Evolutionary conservation across 2,797 vertebrate species (phyloP), one percentile per base, ranked within the genome.

Genomic region (Myiotriccus ornatus): DNA sequence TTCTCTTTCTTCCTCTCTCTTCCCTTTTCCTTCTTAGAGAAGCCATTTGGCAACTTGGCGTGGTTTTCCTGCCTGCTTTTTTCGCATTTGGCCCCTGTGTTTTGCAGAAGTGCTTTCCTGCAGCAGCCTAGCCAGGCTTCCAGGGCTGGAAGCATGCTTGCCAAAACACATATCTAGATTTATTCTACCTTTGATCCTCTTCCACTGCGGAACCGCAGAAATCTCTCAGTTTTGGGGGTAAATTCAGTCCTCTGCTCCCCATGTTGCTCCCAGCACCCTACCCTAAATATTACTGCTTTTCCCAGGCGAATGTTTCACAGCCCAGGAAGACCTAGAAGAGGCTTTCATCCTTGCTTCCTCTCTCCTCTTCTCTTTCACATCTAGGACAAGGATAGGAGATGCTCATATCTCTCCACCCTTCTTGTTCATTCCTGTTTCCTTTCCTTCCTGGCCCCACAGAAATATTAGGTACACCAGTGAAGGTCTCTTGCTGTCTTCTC

Each of bases 291-390:
- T 44, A 4, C 60, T 56, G 10, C 4, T 83, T 91, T 82, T 52
- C 21, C 13, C 28, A 77, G 28, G 12, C 0, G 4, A 27, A 30
- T 32, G 14, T 65, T 75, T 82, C 56, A 27, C 23, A 79, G 63
- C 23, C 34, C 34, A 16, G 4, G 28, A 59, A 65, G 17, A 82
- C 21, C 25, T 25, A 39, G 55, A 57, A 68, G 46, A 73, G 9
- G 6, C 9, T 73, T 35, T 74, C 7, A 30, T 59, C 24, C 53
- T 92, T 0, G 0, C 35, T 59, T 55, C 35, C 25, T 4, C 2
- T 24, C 44, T 74, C 17, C 24, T 56, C 22, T 73, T 27, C 47
- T 84, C 30, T 71, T 22, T 53, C 2, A 2, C 23, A 27, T 28
- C 23, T n/a, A 35, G 41, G 41, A 75, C 57, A 5, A 30, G 49